phyloP scores from a whole-genome alignment of 2,888 invertebrate species.

The Lasius fuliginosus region DNA sequence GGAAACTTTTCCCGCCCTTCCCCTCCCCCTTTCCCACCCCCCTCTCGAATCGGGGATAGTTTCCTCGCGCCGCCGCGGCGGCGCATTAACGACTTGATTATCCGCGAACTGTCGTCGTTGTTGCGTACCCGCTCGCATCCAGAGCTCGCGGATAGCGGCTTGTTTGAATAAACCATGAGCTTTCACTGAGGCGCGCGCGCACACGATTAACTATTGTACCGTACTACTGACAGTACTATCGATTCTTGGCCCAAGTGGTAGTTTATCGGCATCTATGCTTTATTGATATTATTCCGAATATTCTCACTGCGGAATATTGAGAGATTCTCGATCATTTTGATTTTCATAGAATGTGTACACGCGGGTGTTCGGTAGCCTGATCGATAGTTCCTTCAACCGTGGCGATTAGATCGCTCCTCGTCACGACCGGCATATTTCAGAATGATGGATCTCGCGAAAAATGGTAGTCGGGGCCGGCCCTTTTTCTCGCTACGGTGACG shows the following conservation, averaged over 20 bases:
- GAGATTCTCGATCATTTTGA: conserved; percentile 16
- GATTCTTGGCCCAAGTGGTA: not conserved
- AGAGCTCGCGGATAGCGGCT: conserved; percentile 9
- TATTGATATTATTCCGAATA: not conserved
- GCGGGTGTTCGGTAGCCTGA: not conserved
- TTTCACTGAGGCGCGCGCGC: not conserved
- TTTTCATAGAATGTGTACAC: conserved; percentile 12
- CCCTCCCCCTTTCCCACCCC: too few species aligned
- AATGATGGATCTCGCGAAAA: conserved; percentile 47
- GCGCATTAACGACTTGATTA: conserved; percentile 70
- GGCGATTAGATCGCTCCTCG: conserved; percentile 47
- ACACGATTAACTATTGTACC: conserved; percentile 18
- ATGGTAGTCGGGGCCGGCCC: conserved; percentile 26
- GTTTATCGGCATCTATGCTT: not conserved
- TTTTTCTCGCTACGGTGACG: conserved; percentile 34
- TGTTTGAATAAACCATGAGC: conserved; percentile 52
- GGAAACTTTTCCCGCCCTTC: conserved; percentile 54
- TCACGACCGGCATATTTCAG: conserved; percentile 47
- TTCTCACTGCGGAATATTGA: not conserved
- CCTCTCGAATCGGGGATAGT: conserved; percentile 47
- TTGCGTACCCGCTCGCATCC: conserved; percentile 26
- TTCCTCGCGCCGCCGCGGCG: conserved; percentile 32
- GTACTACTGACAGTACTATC: not conserved
- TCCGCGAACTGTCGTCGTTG: conserved; percentile 58
- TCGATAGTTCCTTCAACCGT: conserved; percentile 45